Base-by-base conservation (phyloP, 2,888 invertebrate genomes). In the Nomada ferruginata region DNA sequence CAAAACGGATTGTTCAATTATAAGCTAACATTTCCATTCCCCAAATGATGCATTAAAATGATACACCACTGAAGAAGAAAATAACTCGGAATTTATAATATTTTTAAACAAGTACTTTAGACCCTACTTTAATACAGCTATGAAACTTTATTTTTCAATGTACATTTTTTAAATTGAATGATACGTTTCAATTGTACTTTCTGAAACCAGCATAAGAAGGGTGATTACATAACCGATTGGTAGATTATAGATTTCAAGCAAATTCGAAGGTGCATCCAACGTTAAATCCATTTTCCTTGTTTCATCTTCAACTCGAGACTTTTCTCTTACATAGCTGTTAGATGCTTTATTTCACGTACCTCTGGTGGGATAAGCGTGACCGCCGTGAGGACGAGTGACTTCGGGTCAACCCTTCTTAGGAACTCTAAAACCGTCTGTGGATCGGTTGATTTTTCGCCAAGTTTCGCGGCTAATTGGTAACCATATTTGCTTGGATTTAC, bases 371-470 rank as follows among this genome's bases (percentile, higher is more conserved):
- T 5, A 11, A 88, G 10, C 13, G 83, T 60, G 4, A 44, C 55
- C n/a, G 89, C 89, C 0, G 76, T 72, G 3, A 84, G 36, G 0
- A 90, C 52, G 20, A 93, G 84, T 29, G 76, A 47, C 0, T 66
- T 7, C 18, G 84, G 63, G 18, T 93, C 91, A 7, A 91, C 11
- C 0, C 81, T 85, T 42, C 85, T 76, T 0, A 93, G 79, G 79
- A 90, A 92, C 23, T 92, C 85, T 0, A 91, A 47, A n/a, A 91
- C 76, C n/a, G 66, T 74, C 47, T 85, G 76, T 0, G 90, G 88
- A 75, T 93, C 91, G 2, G 74, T 69, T 0, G 82, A 87, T 0
- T 84, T 73, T n/a, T 81, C 70, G 20, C 91, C 92, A 3, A 93
- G 76, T 1, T 47, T 18, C 2, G 84, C 84, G 1, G 90, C 90